Evolutionary conservation across 2,888 invertebrate species (phyloP).

Genomic region (Galerucella pusilla): DNA sequence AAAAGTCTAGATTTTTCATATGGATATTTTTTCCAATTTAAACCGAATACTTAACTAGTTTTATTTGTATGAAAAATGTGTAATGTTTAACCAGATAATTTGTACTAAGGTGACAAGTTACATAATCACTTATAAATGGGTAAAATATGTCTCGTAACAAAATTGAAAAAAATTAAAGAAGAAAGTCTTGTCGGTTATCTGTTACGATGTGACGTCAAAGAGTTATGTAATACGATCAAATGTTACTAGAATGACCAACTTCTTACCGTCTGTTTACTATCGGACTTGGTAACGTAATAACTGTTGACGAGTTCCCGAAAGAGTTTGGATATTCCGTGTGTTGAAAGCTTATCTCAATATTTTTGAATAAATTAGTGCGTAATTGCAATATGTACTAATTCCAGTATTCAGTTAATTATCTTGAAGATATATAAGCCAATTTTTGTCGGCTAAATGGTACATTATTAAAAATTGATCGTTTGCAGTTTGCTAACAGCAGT

Average conservation of each 20-base stretch:
- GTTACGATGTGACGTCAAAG: constrained; percentile 23
- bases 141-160: constrained; percentile 18
- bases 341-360: neutral
- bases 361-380: neutral
- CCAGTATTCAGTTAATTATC: neutral
- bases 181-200: constrained; percentile 24
- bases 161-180: constrained; percentile 22
- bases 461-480: too few species aligned
- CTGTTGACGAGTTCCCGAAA: neutral
- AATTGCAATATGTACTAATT: neutral
- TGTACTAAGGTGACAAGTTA: constrained; percentile 35
- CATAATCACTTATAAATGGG: constrained; percentile 12
- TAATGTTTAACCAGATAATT: constrained; percentile 29
- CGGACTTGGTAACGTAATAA: neutral
- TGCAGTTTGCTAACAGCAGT: too few species aligned
- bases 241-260: constrained; percentile 5
- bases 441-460: too few species aligned
- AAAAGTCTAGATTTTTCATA: neutral
- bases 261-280: neutral
- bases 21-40: neutral
- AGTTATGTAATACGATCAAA: constrained; percentile 21
- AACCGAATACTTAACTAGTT: neutral
- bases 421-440: neutral
- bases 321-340: neutral
- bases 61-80: too few species aligned